These are phyloP conservation scores for Dryococelus australis DNA, from an alignment of 2,888 invertebrate species.

Conservation along the genomic window DNA sequence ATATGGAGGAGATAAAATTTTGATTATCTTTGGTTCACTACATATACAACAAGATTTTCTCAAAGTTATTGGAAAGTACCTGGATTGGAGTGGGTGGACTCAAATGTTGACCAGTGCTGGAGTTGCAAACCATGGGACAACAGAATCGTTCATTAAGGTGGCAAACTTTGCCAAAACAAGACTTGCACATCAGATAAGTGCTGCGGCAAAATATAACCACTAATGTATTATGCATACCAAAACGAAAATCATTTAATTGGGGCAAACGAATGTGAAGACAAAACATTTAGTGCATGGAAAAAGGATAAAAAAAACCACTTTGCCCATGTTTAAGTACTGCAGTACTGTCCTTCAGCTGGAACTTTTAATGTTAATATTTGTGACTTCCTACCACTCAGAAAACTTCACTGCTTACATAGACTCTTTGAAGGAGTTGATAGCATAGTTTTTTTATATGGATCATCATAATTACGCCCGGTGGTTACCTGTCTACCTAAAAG, in stretches of 20 bases:
- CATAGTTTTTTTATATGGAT: background rate
- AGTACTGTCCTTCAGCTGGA: background rate
- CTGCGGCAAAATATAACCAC: background rate
- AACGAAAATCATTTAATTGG: background rate
- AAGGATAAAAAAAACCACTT: background rate
- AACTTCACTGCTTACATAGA: no score
- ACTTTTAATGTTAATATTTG: background rate
- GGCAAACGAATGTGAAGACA: no score
- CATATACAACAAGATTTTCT: background rate
- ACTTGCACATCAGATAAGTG: background rate
- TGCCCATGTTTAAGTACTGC: no score
- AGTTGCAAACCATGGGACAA: background rate
- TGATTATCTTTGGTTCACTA: background rate
- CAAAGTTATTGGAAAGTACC: no score
- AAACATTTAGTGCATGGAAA: background rate
- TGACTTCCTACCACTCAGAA: background rate
- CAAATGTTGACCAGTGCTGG: slow-evolving; percentile 17
- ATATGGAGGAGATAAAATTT: slow-evolving; percentile 5
- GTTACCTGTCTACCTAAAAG: background rate
- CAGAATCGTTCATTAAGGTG: background rate
- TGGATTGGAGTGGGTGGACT: no score
- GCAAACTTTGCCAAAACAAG: slow-evolving; percentile 12
- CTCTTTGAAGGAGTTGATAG: background rate
- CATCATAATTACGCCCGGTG: background rate
- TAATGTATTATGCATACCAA: background rate